These are phyloP conservation scores for Pseudorectes ferrugineus DNA, from an alignment of 2,113 vertebrate genomes.

Conservation along the genomic window DNA sequence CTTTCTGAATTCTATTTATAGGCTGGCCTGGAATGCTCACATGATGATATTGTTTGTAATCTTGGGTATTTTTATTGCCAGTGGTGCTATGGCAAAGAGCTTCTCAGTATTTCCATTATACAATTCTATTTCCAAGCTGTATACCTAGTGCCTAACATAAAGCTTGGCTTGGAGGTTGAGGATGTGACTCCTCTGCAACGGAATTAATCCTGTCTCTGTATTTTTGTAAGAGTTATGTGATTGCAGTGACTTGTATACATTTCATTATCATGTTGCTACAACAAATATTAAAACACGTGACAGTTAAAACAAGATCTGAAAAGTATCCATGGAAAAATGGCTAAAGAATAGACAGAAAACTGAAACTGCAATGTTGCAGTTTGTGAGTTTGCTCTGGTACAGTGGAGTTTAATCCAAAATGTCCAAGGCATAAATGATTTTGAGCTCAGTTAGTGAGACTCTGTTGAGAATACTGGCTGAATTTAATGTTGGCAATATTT, in stretches of 20 bases:
- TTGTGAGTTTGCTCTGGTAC: not conserved
- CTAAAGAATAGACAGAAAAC: not conserved
- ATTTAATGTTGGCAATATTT: not conserved
- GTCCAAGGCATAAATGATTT: not conserved
- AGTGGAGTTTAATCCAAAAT: not conserved
- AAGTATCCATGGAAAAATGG: not conserved
- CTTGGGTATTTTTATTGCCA: slow-evolving; percentile 37
- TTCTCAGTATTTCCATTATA: slow-evolving; percentile 32
- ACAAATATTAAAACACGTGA: not conserved
- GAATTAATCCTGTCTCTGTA: not conserved
- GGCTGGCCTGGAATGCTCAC: slow-evolving; percentile 28
- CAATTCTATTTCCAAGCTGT: not conserved
- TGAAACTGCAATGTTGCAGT: not conserved
- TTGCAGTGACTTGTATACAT: not conserved
- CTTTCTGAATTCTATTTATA: slow-evolving; percentile 46
- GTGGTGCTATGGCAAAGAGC: not conserved
- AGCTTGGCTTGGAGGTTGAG: not conserved
- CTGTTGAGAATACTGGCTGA: not conserved
- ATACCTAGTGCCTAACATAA: not conserved
- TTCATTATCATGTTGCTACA: slow-evolving; percentile 24
- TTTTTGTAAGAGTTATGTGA: not conserved
- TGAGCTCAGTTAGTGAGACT: not conserved
- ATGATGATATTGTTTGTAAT: slow-evolving; percentile 34
- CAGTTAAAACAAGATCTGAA: not conserved
- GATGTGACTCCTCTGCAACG: not conserved